Conservation (phyloP, 2,888 invertebrate species). For the Malacosoma neustria region DNA sequence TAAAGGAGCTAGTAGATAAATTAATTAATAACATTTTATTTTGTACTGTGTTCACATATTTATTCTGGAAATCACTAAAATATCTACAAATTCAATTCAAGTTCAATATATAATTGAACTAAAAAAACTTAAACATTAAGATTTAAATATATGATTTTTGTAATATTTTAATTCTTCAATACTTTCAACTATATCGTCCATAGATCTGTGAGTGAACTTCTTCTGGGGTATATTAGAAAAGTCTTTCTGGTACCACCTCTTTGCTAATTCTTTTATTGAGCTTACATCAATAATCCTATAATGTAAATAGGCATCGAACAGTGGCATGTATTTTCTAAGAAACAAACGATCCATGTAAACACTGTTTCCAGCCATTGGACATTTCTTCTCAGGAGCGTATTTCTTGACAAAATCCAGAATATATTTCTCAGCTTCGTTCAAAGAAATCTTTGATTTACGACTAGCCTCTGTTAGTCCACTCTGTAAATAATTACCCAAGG, state of each 20-base stretch:
- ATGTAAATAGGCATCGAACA: constrained; percentile 84
- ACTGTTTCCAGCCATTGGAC: constrained; percentile 91
- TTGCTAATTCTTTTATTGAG: constrained; percentile 88
- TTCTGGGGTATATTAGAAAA: constrained; percentile 77
- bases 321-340: constrained; percentile 87
- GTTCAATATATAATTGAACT: too few relatives aligned
- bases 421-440: constrained; percentile 80
- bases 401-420: constrained; percentile 82
- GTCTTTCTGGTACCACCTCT: constrained; percentile 83
- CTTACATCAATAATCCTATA: constrained; percentile 96
- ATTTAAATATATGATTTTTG: constrained; percentile 77
- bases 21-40: too few relatives aligned
- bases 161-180: constrained; percentile 89
- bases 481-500: constrained; percentile 63
- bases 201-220: constrained; percentile 79
- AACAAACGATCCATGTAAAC: constrained; percentile 91
- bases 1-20: too few relatives aligned
- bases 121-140: too few relatives aligned
- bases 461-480: constrained; percentile 87
- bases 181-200: constrained; percentile 91
- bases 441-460: constrained; percentile 77
- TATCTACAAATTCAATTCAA: too few relatives aligned
- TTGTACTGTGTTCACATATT: too few relatives aligned
- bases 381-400: constrained; percentile 72
- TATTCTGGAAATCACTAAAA: too few relatives aligned